These are phyloP conservation scores for Sclerodermus sp. DNA, from an alignment of 2,888 invertebrate genomes.

Conservation along the genomic window DNA sequence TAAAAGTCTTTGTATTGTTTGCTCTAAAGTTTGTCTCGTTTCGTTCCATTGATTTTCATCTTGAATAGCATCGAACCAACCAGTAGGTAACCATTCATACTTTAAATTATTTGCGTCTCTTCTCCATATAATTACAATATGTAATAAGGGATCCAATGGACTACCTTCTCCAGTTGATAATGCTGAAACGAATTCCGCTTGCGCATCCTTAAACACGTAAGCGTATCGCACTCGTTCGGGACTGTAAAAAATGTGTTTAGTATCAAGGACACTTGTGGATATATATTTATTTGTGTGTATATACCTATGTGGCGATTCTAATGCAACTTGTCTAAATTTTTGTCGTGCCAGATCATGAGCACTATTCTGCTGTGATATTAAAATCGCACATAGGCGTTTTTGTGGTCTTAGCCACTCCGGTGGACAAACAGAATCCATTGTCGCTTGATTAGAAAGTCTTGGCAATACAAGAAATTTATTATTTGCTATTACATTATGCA, in stretches of 20 bases:
- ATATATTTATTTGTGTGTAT: not conserved
- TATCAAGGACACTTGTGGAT: constrained; percentile 2
- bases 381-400: constrained; percentile 75
- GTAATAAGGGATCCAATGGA: constrained; percentile 69
- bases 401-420: constrained; percentile 80
- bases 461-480: constrained; percentile 89
- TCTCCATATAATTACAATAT: constrained; percentile 89
- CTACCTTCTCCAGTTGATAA: constrained; percentile 66
- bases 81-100: constrained; percentile 85
- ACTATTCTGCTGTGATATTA: constrained; percentile 72
- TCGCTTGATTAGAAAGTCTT: constrained; percentile 87
- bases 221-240: constrained; percentile 75
- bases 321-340: constrained; percentile 72
- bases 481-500: constrained; percentile 84
- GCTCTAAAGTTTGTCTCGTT: constrained; percentile 73
- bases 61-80: constrained; percentile 62
- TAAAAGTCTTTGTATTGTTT: constrained; percentile 71
- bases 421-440: constrained; percentile 84
- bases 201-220: constrained; percentile 84
- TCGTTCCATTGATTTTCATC: constrained; percentile 66
- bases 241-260: constrained; percentile 31
- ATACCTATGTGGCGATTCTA: constrained; percentile 67
- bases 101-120: constrained; percentile 82
- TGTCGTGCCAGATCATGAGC: constrained; percentile 67
- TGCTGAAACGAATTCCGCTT: constrained; percentile 79